Conservation (phyloP, 2,888 invertebrate genomes). For the Dascillus cervinus region DNA sequence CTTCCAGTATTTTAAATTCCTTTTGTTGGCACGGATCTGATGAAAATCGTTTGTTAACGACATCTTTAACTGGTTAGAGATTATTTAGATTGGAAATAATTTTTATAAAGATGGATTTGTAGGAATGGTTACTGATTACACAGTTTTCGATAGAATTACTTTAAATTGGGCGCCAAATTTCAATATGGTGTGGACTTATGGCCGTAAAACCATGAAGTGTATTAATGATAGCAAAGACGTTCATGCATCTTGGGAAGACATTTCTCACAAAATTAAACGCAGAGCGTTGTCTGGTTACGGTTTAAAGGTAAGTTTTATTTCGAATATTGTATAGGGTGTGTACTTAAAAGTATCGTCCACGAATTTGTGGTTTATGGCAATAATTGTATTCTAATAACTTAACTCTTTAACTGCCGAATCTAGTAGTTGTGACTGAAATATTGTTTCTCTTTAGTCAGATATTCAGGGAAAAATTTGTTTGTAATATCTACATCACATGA, state of each 20-base stretch:
- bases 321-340: not conserved
- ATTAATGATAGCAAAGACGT: slow-evolving; percentile 47
- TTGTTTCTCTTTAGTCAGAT: too few relatives aligned
- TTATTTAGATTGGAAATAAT: slow-evolving; percentile 1
- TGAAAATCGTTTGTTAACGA: slow-evolving; percentile 67
- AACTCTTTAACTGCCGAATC: not conserved
- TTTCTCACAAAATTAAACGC: slow-evolving; percentile 63
- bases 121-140: slow-evolving; percentile 64
- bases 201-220: slow-evolving; percentile 56
- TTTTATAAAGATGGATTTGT: slow-evolving; percentile 15
- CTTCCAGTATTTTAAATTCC: slow-evolving; percentile 52
- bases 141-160: slow-evolving; percentile 74
- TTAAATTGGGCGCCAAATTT: slow-evolving; percentile 71
- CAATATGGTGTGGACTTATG: slow-evolving; percentile 68
- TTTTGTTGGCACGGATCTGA: slow-evolving; percentile 85
- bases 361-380: not conserved
- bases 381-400: not conserved
- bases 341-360: slow-evolving; percentile 2
- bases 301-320: slow-evolving; percentile 53
- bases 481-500: too few relatives aligned
- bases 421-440: too few relatives aligned
- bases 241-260: slow-evolving; percentile 55
- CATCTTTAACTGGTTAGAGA: slow-evolving; percentile 47
- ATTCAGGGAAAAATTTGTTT: too few relatives aligned
- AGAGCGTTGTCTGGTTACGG: slow-evolving; percentile 72